Percentiles rank a stretch among this genome's conserved stretches.
Conservation (phyloP, 2,113 vertebrate species). For the Heloderma charlesbogerti region DNA sequence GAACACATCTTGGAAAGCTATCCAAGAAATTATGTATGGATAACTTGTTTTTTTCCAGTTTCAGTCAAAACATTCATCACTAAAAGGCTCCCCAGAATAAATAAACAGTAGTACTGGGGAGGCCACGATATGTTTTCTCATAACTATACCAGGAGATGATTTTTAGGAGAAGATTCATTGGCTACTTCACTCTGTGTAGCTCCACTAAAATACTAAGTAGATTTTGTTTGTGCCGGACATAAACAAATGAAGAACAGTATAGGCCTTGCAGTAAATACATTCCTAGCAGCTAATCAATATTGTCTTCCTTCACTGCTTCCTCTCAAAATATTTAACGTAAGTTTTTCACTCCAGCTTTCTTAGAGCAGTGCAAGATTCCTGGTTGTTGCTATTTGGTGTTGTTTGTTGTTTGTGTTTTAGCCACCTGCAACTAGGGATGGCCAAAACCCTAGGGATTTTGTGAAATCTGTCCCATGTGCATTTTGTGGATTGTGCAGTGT, state of each 20-base stretch:
- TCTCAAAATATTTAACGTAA: not conserved
- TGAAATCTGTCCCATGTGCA: too few relatives aligned
- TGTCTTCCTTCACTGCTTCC: not conserved
- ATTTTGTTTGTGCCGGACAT: not conserved
- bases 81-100: not conserved
- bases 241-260: not conserved
- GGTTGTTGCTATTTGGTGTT: not conserved
- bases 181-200: not conserved
- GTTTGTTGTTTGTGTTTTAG: not conserved
- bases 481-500: too few relatives aligned
- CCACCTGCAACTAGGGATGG: too few relatives aligned
- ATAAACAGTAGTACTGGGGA: not conserved
- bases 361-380: not conserved
- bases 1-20: not conserved
- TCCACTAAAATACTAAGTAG: not conserved
- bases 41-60: not conserved
- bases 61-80: not conserved
- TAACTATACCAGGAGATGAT: not conserved
- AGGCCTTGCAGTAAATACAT: not conserved
- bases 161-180: not conserved
- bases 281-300: not conserved
- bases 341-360: not conserved
- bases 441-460: too few relatives aligned
- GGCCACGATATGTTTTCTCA: not conserved
- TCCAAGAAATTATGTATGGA: not conserved